Conservation (phyloP, 2,888 invertebrate genomes). For the Drosophila birchii region DNA sequence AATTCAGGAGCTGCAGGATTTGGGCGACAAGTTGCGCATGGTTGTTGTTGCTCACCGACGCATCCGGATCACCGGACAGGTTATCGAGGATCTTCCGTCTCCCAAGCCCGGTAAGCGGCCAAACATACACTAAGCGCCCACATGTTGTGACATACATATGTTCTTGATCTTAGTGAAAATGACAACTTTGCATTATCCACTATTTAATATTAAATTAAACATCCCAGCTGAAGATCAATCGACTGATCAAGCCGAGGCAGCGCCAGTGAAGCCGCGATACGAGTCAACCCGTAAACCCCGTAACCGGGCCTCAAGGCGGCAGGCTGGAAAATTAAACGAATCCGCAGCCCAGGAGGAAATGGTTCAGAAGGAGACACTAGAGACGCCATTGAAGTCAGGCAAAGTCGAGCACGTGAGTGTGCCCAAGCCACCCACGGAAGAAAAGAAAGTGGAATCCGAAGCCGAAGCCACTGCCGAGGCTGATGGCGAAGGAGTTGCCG, state of each 20-base stretch:
- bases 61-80: conserved; percentile 92
- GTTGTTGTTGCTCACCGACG: conserved; percentile 98
- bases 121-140: conserved; percentile 37
- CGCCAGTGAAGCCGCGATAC: background rate
- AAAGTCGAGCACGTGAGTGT: conserved; percentile 28
- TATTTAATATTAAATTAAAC: conserved; percentile 93
- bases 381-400: conserved; percentile 44
- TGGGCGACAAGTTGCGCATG: conserved; percentile 94
- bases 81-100: conserved; percentile 90
- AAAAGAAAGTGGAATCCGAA: background rate
- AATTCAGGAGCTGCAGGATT: conserved; percentile 98
- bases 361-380: conserved; percentile 50
- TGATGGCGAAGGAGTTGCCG: conserved; percentile 1
- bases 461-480: conserved; percentile 6
- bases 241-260: conserved; percentile 24
- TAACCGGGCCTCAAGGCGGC: conserved; percentile 84
- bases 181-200: conserved; percentile 93
- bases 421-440: background rate
- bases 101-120: conserved; percentile 65
- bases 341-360: conserved; percentile 26
- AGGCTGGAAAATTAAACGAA: conserved; percentile 41
- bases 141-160: conserved; percentile 55
- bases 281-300: conserved; percentile 85
- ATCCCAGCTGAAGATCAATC: conserved; percentile 90
- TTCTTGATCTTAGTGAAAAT: conserved; percentile 83